Evolutionary conservation across 2,113 vertebrate species (phyloP).

Genomic region (Phalacrocorax brasilianus): DNA sequence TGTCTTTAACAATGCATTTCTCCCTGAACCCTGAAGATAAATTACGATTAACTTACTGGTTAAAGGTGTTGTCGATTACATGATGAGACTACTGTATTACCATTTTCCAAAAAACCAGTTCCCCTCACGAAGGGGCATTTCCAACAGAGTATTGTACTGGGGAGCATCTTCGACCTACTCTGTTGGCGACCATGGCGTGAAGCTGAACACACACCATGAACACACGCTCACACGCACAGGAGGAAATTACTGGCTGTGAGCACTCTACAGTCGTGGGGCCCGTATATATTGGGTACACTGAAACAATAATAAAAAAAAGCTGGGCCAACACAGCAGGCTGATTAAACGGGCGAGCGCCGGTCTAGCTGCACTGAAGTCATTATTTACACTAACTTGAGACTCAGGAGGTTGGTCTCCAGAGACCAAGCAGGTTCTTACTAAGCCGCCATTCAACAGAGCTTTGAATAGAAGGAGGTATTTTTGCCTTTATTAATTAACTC

Average conservation of each 20-base stretch:
- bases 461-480: neutral
- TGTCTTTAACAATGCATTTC: neutral
- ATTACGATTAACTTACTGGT: neutral
- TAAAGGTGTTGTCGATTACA: neutral
- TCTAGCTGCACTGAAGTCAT: neutral
- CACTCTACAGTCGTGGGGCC: neutral
- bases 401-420: neutral
- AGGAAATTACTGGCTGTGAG: neutral
- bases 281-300: neutral
- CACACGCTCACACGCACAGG: neutral
- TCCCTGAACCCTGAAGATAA: neutral
- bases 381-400: neutral
- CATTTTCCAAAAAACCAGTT: neutral
- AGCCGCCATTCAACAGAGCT: neutral
- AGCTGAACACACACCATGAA: neutral
- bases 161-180: neutral
- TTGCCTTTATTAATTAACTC: neutral
- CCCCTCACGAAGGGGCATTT: neutral
- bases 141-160: neutral
- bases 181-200: neutral
- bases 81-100: neutral
- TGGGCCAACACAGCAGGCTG: neutral
- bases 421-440: neutral
- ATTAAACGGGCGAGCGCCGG: neutral
- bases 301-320: neutral